phyloP scores from a whole-genome alignment of 1,140 invertebrate species.

The Scaptomyza graminum region DNA sequence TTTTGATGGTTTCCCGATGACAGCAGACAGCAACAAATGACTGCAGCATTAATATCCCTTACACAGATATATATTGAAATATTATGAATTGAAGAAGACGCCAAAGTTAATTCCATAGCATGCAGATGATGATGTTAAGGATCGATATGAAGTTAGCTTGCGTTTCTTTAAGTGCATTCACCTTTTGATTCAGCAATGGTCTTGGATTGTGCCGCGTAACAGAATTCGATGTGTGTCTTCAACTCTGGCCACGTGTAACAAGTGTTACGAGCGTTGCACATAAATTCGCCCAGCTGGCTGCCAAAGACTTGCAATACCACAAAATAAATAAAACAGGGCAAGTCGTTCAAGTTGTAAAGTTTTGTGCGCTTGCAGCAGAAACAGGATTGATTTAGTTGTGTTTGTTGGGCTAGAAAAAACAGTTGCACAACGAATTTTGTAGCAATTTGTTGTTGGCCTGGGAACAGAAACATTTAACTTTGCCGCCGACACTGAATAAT shows the following conservation, averaged over 20 bases:
- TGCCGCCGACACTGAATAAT: slow-evolving; percentile 1
- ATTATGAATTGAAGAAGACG: neutral
- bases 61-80: neutral
- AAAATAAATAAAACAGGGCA: slow-evolving; percentile 31
- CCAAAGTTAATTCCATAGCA: too few species aligned
- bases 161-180: too few species aligned
- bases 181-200: slow-evolving; percentile 2
- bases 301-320: slow-evolving; percentile 21
- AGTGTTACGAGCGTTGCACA: slow-evolving; percentile 73
- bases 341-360: slow-evolving; percentile 18
- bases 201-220: slow-evolving; percentile 51
- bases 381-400: slow-evolving; percentile 15
- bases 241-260: slow-evolving; percentile 63
- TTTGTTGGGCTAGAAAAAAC: neutral
- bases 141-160: too few species aligned
- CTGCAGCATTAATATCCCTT: neutral
- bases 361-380: neutral
- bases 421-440: slow-evolving; percentile 20
- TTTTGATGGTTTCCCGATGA: neutral
- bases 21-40: neutral
- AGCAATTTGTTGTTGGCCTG: slow-evolving; percentile 25
- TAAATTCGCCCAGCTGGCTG: slow-evolving; percentile 49
- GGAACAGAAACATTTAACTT: slow-evolving; percentile 8
- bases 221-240: slow-evolving; percentile 74
- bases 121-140: too few species aligned